Base-by-base conservation (phyloP, 30 jellyfish, hydroid and myxozoan species). In the Nemopilema nomurai region DNA sequence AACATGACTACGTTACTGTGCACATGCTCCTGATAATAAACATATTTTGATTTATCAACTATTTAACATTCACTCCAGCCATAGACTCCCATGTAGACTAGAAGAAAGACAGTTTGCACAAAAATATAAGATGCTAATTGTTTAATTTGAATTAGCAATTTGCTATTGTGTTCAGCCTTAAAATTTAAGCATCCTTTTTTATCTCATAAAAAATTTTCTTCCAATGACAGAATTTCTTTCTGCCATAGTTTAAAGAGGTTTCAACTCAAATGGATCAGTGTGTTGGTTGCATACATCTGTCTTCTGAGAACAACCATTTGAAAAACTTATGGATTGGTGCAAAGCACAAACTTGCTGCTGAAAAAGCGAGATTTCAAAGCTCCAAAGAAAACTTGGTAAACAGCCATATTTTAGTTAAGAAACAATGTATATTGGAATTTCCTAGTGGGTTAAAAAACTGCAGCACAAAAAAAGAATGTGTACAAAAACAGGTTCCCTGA, bases 211-310 rank as follows among this genome's bases (percentile, higher is more conserved):
- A 65, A 24, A 21, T 65, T 69, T 26, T 19, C 52, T 1, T 27
- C 24, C 80, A 69, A 8, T 29, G 6, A 69, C 52, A 24, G 52
- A 69, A 69, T 13, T 24, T 25, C 62, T 69, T 23, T 69, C 62
- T 69, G 23, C 25, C 80, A 69, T 69, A 69, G 80, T 69, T 69
- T 20, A 69, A 69, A 69, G 53, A 69, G 52, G 30, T 69, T 69
- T 26, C 22, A 69, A 69, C 62, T 69, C 80, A 69, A 69, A 24
- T 50, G 24, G 80, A 69, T 26, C 80, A 26, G 20, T 69, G 80
- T 69, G 62, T 69, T 63, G 80, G 80, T 9, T 13, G 62, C 22
- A 8, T 1, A 1, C 21, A 26, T 4, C 62, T 7, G 51, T 20
- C 75, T 20, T 4, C 28, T 4, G 30, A 65, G 31, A 65, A 20